Conservation (phyloP, 2,797 vertebrate species). For the Rhinophrynus dorsalis region DNA sequence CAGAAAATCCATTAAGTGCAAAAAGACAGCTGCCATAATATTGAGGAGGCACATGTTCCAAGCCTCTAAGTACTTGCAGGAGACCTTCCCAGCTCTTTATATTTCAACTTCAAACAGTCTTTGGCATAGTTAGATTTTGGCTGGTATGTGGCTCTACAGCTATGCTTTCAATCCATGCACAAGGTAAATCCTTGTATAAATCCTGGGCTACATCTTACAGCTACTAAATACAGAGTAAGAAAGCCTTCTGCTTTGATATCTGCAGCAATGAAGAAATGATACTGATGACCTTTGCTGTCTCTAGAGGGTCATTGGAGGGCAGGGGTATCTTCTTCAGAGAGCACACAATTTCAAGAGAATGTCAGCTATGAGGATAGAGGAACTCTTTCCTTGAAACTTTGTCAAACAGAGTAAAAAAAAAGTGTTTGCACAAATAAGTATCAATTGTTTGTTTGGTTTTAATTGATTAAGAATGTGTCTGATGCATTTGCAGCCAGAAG, state of each 20-base stretch:
- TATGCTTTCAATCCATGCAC: conserved; percentile 22
- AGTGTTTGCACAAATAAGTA: too few species aligned
- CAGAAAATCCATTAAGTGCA: conserved; percentile 26
- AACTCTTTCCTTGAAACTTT: neutral
- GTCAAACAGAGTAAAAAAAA: too few species aligned
- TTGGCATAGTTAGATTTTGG: conserved; percentile 24
- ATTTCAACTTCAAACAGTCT: conserved; percentile 44
- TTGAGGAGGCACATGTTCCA: conserved; percentile 29
- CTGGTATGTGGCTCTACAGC: neutral
- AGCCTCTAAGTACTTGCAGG: conserved; percentile 2
- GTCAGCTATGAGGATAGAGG: neutral
- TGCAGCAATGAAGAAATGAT: conserved; percentile 29
- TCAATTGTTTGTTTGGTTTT: too few species aligned
- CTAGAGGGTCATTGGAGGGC: neutral
- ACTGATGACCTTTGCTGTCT: conserved; percentile 27
- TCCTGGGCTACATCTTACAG: conserved; percentile 14
- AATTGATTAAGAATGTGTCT: too few species aligned
- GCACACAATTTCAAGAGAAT: neutral
- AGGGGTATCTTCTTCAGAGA: neutral
- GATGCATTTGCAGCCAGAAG: too few species aligned
- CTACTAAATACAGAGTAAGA: conserved; percentile 32
- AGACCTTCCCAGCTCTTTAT: conserved; percentile 38
- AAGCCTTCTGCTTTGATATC: conserved; percentile 34
- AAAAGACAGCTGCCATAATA: conserved; percentile 33
- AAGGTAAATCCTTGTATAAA: conserved; percentile 39